Evolutionary conservation across 2,797 vertebrate species (phyloP), one percentile per base, ranked within the genome.

Genomic region (Simalia tracyae): DNA sequence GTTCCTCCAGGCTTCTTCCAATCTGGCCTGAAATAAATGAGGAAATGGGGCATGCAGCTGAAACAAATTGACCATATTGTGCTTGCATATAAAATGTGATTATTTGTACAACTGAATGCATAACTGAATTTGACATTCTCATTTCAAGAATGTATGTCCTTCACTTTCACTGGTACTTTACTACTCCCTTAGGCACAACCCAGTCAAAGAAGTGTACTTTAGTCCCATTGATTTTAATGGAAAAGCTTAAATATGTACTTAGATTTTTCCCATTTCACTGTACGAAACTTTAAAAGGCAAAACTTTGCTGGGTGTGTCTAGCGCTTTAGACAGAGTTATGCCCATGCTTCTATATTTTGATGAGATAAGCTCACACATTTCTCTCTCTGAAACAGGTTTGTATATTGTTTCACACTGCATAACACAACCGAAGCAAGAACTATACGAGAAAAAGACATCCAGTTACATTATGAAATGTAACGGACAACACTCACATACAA

Each of bases 71-170:
- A 81, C 46, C 59, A 84, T 92, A 84, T 84, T 88, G 60, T 56
- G 59, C 59, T 84, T 64, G 24, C 60, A 88, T 88, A 61, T 59
- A 92, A 88, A 91, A 91, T 88, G 24, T 92, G 61, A 68, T 92
- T 72, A 89, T 68, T 92, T 89, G 22, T 86, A 89, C 88, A 92
- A 84, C 86, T 50, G 59, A 84, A 64, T 28, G n/a, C 42, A 88
- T 88, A 81, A 91, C 86, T 91, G 42, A 50, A 87, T 87, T 91
- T 91, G 86, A 91, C 86, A 81, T 81, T 91, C 68, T 8, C 19
- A 63, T 63, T 91, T 91, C 57, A 88, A 84, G 91, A 88, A 88
- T 1, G 7, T 84, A 84, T 84, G 88, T 63, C 86, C 59, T 88
- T 56, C 28, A 56, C n/a, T 84, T 84, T 84, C n/a, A 22, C 24